Evolutionary conservation across 2,888 invertebrate species (phyloP).

Genomic region (Ornithoptera alexandrae): DNA sequence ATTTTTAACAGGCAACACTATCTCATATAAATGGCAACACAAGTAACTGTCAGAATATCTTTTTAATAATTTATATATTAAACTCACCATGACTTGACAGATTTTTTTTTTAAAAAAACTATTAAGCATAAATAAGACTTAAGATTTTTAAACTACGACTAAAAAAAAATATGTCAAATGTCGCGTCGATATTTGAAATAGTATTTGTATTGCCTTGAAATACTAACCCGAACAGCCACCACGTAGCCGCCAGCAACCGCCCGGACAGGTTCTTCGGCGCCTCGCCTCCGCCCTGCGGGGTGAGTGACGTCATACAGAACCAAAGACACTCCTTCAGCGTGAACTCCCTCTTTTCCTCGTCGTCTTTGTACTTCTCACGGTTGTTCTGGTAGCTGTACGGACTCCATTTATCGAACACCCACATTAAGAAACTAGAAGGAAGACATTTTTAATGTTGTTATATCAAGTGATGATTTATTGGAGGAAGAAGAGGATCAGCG

Average conservation of each 20-base stretch:
- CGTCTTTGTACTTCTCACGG: slow-evolving; percentile 93
- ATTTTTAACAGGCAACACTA: background rate
- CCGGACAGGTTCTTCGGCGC: slow-evolving; percentile 98
- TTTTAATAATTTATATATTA: too few relatives aligned
- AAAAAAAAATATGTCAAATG: background rate
- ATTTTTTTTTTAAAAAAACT: too few relatives aligned
- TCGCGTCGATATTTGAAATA: background rate
- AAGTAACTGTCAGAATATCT: background rate
- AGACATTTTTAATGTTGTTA: background rate
- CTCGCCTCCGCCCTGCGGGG: slow-evolving; percentile 96
- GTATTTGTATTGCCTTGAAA: background rate
- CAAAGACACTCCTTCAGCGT: slow-evolving; percentile 97
- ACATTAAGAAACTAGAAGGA: slow-evolving; percentile 89
- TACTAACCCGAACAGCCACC: slow-evolving; percentile 96
- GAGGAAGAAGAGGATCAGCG: background rate
- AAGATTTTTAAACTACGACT: background rate
- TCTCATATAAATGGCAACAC: background rate
- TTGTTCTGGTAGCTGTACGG: slow-evolving; percentile 98
- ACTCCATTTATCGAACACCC: slow-evolving; percentile 97
- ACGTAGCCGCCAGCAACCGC: slow-evolving; percentile 96
- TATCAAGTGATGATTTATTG: background rate
- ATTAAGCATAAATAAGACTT: background rate
- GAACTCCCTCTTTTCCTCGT: slow-evolving; percentile 96
- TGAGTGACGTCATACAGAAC: slow-evolving; percentile 99
- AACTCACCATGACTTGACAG: too few relatives aligned